These are phyloP conservation scores for Kryptopterus vitreolus DNA, from an alignment of 2,797 vertebrate genomes.

Conservation along the genomic window DNA sequence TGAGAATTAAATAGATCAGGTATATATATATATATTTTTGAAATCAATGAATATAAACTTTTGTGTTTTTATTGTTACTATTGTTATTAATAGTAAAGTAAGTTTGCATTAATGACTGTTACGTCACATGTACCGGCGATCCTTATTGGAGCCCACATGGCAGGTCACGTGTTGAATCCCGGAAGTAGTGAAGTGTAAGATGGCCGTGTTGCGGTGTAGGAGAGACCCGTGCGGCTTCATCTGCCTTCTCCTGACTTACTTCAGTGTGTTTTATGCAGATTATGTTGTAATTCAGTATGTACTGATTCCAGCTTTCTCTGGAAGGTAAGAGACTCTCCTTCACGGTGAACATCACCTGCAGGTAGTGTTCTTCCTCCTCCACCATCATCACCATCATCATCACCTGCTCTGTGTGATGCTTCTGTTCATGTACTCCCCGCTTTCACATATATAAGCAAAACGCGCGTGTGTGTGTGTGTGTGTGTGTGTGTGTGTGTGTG, in stretches of 20 bases:
- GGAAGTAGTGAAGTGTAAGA: slow-evolving; percentile 65
- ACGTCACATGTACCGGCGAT: not conserved
- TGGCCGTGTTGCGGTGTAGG: slow-evolving; percentile 74
- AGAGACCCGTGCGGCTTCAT: slow-evolving; percentile 77
- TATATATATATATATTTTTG: no score
- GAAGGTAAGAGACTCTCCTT: slow-evolving; percentile 67
- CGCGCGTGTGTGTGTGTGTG: not conserved
- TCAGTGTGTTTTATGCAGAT: slow-evolving; percentile 81
- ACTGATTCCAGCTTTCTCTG: slow-evolving; percentile 74
- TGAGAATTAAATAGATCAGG: no score
- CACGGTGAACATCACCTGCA: not conserved
- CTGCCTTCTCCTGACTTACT: slow-evolving; percentile 77
- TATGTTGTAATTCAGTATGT: slow-evolving; percentile 80
- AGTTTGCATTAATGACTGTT: not conserved
- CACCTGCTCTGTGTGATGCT: slow-evolving; percentile 36
- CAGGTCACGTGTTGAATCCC: slow-evolving; percentile 50
- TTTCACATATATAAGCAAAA: not conserved
- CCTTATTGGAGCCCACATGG: not conserved
- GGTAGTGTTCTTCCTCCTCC: not conserved
- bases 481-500: no score
- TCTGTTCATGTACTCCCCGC: no score
- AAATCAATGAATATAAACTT: no score
- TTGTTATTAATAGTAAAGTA: no score
- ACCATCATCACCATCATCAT: no score
- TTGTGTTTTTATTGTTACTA: not conserved